Conservation (phyloP, 2,888 invertebrate genomes). For the Meghimatium bilineatum region DNA sequence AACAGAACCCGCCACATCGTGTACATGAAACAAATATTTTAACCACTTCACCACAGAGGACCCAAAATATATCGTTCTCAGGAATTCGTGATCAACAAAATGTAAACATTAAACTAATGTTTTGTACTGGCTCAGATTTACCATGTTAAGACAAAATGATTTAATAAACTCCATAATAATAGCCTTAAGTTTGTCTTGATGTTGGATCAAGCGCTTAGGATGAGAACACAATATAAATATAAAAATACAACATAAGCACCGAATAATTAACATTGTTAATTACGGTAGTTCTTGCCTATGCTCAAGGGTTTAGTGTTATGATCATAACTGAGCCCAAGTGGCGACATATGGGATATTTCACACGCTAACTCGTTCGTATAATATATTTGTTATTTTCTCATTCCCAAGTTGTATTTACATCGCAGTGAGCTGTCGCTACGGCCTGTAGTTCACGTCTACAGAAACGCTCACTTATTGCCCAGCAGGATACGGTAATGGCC, state of each 20-base stretch:
- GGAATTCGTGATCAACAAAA: too few species aligned
- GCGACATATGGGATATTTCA: background rate
- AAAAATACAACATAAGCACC: background rate
- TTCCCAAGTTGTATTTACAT: background rate
- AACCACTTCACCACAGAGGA: too few species aligned
- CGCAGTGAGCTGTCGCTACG: constrained; percentile 1
- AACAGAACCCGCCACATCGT: too few species aligned
- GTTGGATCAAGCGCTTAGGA: too few species aligned
- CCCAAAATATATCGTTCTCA: too few species aligned
- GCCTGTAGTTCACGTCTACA: background rate
- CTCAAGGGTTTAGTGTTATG: background rate
- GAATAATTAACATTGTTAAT: background rate
- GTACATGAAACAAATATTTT: too few species aligned
- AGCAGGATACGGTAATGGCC: background rate
- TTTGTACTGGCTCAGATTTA: too few species aligned
- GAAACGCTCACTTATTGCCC: background rate
- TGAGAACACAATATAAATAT: background rate
- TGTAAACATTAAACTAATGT: too few species aligned
- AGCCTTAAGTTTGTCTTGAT: too few species aligned
- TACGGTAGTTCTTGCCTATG: background rate
- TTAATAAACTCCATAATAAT: too few species aligned
- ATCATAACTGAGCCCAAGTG: background rate
- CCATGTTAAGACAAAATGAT: too few species aligned
- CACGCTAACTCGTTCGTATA: background rate
- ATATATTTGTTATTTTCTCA: background rate